phyloP scores from a whole-genome alignment of 1,140 invertebrate genomes.

The Heliothis virescens region DNA sequence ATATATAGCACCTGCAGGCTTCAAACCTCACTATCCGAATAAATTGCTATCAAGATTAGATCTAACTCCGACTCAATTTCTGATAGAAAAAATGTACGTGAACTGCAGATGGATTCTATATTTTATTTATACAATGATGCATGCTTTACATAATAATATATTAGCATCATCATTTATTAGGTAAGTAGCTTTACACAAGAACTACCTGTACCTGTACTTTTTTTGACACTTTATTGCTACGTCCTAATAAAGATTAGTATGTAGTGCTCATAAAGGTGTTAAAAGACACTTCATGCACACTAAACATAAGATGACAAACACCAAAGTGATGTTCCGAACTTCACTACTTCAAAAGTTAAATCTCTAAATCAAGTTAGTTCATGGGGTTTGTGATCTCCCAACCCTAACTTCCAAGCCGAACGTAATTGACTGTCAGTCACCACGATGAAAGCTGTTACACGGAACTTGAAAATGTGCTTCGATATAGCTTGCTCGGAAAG shows the following conservation, averaged over 20 bases:
- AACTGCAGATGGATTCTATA: background rate
- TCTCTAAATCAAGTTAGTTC: background rate
- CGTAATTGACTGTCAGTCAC: slow-evolving; percentile 10
- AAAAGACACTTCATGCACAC: too few species aligned
- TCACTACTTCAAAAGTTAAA: background rate
- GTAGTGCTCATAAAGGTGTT: too few species aligned
- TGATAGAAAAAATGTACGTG: background rate
- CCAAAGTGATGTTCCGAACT: background rate
- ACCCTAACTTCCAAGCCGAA: slow-evolving; percentile 4
- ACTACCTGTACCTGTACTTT: too few species aligned
- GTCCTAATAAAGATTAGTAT: too few species aligned
- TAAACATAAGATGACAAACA: background rate
- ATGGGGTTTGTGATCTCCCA: slow-evolving; percentile 15
- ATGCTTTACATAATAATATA: too few species aligned
- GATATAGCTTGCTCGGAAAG: slow-evolving; percentile 4
- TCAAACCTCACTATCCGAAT: slow-evolving; percentile 22
- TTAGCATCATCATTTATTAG: too few species aligned
- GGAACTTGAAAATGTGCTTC: slow-evolving; percentile 9
- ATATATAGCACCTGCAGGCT: slow-evolving; percentile 29
- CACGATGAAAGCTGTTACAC: slow-evolving; percentile 12
- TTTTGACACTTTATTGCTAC: too few species aligned
- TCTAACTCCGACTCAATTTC: background rate
- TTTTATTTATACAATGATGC: too few species aligned
- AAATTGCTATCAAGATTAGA: slow-evolving; percentile 11
- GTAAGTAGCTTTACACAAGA: too few species aligned